Base-by-base conservation (phyloP, 2,113 vertebrate species). In the Pteropus alecto region DNA sequence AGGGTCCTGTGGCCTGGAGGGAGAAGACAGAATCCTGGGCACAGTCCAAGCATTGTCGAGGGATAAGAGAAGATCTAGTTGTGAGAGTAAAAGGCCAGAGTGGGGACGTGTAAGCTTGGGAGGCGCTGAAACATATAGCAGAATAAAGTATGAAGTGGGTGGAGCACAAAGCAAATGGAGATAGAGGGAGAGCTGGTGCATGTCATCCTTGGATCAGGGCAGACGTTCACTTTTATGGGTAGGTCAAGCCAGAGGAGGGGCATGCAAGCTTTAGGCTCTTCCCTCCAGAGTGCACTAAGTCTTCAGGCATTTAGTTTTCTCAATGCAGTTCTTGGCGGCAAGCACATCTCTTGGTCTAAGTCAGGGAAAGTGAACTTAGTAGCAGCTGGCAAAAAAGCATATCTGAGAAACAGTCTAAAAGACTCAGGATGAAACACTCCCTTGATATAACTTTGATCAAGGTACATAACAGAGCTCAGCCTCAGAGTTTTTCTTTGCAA, bases 401-500 rank as follows among this genome's bases (percentile, higher is more conserved):
- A 87, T 68, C 16, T 18, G 56, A 87, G 38, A 51, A 83, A 83
- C 7, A 38, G 33, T 7, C 14, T 35, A n/a, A 82, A 15, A 83
- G 30, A 71, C 13, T 88, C 30, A 56, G 10, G 48, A 60, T 3
- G 48, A n/a, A 58, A 12, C 1, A 12, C 16, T 78, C 10, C 12
- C 68, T 92, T 63, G 51, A 48, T 26, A 74, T 21, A 81, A 90
- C 2, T 77, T 93, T 89, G 22, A 38, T 70, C 24, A 73, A 88
- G 19, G 24, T 30, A 87, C 2, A 4, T 46, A 71, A 68, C 26
- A 95, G 54, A 90, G 15, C 7, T 77, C 63, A 79, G 26, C 10
- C 15, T 38, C 74, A 58, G 21, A 48, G 9, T 43, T 4, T 13
- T 0, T 74, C n/a, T 70, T 84, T 86, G 33, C 1, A 76, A 38